Conservation (phyloP, 2,797 vertebrate species). For the Huso huso region DNA sequence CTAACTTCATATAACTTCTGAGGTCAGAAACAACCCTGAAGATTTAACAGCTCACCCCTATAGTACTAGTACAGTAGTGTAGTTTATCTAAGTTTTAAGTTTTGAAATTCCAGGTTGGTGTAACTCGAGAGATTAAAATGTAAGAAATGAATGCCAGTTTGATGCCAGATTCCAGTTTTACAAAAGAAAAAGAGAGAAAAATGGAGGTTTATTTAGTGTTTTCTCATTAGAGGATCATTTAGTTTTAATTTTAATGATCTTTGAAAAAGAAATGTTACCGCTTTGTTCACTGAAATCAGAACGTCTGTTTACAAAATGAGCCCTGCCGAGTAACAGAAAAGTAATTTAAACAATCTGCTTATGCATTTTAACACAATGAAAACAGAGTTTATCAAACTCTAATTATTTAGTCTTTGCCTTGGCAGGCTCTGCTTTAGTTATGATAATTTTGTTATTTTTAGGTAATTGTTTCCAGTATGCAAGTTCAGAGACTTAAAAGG, state of each 20-base stretch:
- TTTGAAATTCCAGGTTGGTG: too few species aligned
- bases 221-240: conserved; percentile 35
- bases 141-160: too few species aligned
- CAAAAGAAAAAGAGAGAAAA: conserved; percentile 29
- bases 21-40: too few species aligned
- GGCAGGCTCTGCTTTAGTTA: conserved; percentile 34
- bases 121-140: too few species aligned
- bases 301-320: conserved; percentile 31
- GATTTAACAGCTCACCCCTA: too few species aligned
- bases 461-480: conserved; percentile 45
- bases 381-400: conserved; percentile 39
- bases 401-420: conserved; percentile 44
- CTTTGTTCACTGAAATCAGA: conserved; percentile 21
- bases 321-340: conserved; percentile 32
- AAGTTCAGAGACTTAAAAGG: conserved; percentile 39
- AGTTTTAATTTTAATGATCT: conserved; percentile 25
- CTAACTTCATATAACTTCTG: too few species aligned
- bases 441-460: conserved; percentile 47
- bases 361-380: conserved; percentile 35
- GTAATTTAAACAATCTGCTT: conserved; percentile 33
- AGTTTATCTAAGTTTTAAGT: too few species aligned
- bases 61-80: too few species aligned
- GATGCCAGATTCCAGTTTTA: too few species aligned
- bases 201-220: conserved; percentile 27
- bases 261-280: conserved; percentile 18